Base-by-base conservation (phyloP, 2,888 invertebrate species). In the Lithophane leautieri region DNA sequence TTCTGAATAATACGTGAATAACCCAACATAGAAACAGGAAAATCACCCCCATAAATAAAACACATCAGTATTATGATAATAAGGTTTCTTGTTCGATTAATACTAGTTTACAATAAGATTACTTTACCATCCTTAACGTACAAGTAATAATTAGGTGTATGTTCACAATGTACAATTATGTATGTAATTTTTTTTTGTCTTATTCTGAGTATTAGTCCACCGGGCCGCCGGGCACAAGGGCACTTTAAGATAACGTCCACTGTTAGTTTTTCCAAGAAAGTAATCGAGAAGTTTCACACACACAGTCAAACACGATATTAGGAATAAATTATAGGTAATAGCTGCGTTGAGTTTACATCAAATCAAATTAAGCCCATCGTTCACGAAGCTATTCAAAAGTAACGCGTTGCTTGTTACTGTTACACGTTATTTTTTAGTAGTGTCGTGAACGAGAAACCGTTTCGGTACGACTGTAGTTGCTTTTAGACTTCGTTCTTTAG, bases 41-140 rank as follows among this genome's bases (percentile, higher is more conserved):
- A 47, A 28, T 25, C 4, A 28, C 11, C 4, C 12, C 14, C 14
- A 28, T 65, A 93, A 96, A 95, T 95, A 92, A 96, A 96, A 96
- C 94, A 92, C 93, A 91, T 76, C 76, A 79, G 89, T 95, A 94
- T 94, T 96, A 96, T 96, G 96, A 96, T 96, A 96, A 96, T 96
- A 96, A 96, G 96, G 96, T 96, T 96, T 96, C 94, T 96, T 96
- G 95, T 96, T 96, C 92, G 95, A 95, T 95, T 95, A 96, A 94
- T 95, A 89, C 96, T 96, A 96, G 93, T 95, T 95, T 96, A 96
- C 95, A 96, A 94, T 96, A 96, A 96, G 95, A 95, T 96, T 96
- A 96, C 93, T 93, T 95, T 94, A 95, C 93, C 93, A 93, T 93
- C 91, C 94, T 95, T 94, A 94, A 81, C 85, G 87, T 92, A 93